Evolutionary conservation across 2,113 vertebrate genomes (phyloP).

Genomic region (Galeopterus variegatus): DNA sequence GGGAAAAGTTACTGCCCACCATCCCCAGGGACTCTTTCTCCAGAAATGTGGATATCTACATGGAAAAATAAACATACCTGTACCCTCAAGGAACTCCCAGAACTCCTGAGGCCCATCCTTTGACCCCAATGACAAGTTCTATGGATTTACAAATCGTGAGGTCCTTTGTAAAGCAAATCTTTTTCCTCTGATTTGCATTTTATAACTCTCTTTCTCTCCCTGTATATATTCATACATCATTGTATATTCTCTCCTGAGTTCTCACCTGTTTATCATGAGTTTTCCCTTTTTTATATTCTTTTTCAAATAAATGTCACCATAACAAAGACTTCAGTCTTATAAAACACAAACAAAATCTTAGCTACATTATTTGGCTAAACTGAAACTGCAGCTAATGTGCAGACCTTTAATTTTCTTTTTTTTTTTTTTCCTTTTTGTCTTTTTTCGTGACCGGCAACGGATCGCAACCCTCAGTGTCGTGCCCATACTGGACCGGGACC

Average conservation of each 20-base stretch:
- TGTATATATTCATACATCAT: neutral
- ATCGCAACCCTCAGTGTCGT: too few relatives aligned
- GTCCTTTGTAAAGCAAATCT: neutral
- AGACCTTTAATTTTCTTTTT: too few relatives aligned
- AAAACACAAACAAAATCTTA: too few relatives aligned
- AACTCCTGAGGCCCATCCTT: neutral
- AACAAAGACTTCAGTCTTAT: too few relatives aligned
- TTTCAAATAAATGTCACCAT: slow-evolving; percentile 4
- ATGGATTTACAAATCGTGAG: neutral
- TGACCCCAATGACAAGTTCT: neutral
- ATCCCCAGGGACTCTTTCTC: too few relatives aligned
- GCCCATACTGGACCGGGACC: too few relatives aligned
- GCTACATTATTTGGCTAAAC: neutral
- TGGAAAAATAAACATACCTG: neutral
- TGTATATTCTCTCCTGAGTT: neutral
- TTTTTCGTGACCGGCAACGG: too few relatives aligned
- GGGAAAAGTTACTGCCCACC: neutral
- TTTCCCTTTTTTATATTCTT: neutral
- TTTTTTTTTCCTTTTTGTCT: too few relatives aligned
- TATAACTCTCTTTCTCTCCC: neutral
- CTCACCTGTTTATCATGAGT: neutral
- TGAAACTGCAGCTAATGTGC: neutral
- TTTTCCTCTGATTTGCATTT: slow-evolving; percentile 32
- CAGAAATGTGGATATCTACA: neutral
- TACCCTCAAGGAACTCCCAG: neutral